phyloP scores from a whole-genome alignment of 2,888 invertebrate genomes.

The Prosapia bicincta region DNA sequence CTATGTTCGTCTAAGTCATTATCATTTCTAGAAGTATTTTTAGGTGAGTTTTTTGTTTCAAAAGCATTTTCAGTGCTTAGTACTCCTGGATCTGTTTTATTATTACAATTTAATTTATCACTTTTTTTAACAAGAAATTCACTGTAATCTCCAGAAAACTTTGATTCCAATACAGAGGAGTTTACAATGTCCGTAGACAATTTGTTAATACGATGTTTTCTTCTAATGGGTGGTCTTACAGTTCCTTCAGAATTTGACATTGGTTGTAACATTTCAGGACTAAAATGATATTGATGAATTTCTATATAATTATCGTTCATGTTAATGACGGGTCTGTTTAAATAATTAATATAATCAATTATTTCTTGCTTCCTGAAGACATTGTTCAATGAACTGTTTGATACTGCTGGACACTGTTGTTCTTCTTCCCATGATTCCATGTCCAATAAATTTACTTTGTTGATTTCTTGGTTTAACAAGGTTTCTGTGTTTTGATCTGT shows the following conservation, averaged over 20 bases:
- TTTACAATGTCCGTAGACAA: constrained; percentile 11
- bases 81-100: not conserved
- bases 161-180: constrained; percentile 12
- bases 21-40: not conserved
- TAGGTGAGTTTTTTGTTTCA: not conserved
- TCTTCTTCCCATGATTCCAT: not conserved
- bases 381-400: not conserved
- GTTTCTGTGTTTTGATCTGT: not conserved
- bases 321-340: constrained; percentile 21
- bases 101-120: not conserved
- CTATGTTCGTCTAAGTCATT: constrained; percentile 11
- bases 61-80: too few relatives aligned
- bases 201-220: constrained; percentile 12
- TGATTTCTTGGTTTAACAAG: not conserved
- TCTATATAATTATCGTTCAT: constrained; percentile 28
- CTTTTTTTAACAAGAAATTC: constrained; percentile 23
- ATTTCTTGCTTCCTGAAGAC: constrained; percentile 16
- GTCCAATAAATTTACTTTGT: not conserved
- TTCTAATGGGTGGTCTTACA: constrained; percentile 15
- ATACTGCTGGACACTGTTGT: not conserved
- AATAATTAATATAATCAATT: constrained; percentile 15
- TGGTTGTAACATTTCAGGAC: not conserved
- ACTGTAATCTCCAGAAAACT: constrained; percentile 6
- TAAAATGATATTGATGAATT: constrained; percentile 24
- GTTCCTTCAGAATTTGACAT: not conserved